A percentile compares a stretch with the other conserved stretches of the same genome.
Conservation (phyloP, 1,140 invertebrate genomes). For the Aphelenchoides fujianensis region DNA sequence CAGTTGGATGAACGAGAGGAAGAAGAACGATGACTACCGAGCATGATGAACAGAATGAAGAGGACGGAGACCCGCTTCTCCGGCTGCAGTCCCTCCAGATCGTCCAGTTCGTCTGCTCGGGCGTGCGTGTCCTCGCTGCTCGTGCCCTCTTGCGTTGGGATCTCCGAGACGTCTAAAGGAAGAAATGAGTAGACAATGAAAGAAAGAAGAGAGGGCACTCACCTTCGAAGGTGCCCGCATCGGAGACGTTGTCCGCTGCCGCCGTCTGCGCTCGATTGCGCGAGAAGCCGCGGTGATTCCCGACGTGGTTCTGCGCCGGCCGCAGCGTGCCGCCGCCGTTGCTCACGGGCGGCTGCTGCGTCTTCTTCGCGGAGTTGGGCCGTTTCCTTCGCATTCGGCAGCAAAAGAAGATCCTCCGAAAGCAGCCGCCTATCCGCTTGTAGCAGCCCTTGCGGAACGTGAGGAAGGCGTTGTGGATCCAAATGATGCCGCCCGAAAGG, state of each 20-base stretch:
- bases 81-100: conserved; percentile 34
- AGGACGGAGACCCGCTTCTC: conserved; percentile 60
- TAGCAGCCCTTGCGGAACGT: conserved; percentile 43
- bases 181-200: too few species aligned
- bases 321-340: conserved; percentile 21
- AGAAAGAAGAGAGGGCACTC: too few species aligned
- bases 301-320: conserved; percentile 23
- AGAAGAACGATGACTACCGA: too few species aligned
- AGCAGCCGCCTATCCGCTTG: conserved; percentile 13
- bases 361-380: background rate
- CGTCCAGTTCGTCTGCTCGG: conserved; percentile 47
- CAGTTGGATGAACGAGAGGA: too few species aligned
- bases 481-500: conserved; percentile 58
- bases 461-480: conserved; percentile 53
- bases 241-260: conserved; percentile 51
- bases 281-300: conserved; percentile 14
- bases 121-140: conserved; percentile 54
- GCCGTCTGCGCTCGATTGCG: conserved; percentile 27
- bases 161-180: conserved; percentile 62
- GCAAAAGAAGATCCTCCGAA: conserved; percentile 33
- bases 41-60: conserved; percentile 62
- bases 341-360: background rate
- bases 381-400: conserved; percentile 12
- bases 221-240: conserved; percentile 62
- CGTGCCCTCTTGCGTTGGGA: conserved; percentile 55